Evolutionary conservation across 2,113 vertebrate genomes (phyloP).

Genomic region (Elaphurus davidianus): DNA sequence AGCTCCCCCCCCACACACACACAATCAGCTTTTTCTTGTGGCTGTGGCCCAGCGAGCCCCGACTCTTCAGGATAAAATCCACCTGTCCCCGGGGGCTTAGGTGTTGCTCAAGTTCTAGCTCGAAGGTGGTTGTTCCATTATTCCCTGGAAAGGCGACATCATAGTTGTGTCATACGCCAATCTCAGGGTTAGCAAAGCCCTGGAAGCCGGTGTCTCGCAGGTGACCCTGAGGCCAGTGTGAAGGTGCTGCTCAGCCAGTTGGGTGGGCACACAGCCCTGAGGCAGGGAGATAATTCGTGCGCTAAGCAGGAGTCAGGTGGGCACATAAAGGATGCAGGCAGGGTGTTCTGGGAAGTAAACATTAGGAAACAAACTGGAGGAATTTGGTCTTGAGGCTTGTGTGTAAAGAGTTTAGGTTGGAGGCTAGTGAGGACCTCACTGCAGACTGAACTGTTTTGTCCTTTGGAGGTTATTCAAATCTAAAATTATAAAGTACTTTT

Average conservation of each 20-base stretch:
- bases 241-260: background rate
- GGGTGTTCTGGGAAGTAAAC: background rate
- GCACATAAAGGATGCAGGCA: background rate
- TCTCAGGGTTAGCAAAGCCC: background rate
- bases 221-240: background rate
- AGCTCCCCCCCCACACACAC: background rate
- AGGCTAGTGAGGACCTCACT: background rate
- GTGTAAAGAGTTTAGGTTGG: background rate
- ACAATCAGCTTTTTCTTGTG: background rate
- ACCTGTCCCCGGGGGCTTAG: background rate
- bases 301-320: background rate
- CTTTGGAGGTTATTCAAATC: background rate
- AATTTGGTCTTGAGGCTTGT: background rate
- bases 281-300: no score
- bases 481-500: background rate
- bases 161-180: background rate
- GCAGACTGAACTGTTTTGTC: background rate
- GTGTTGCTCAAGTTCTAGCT: background rate
- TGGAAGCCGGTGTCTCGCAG: fast-evolving
- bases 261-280: background rate
- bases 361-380: background rate
- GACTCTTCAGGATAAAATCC: background rate
- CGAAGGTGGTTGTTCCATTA: background rate
- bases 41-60: background rate
- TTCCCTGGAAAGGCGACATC: background rate